A percentile compares a stretch with the other conserved stretches of the same genome.
Evolutionary conservation across 2,888 invertebrate genomes (phyloP).

Genomic region (Protophormia terraenovae): DNA sequence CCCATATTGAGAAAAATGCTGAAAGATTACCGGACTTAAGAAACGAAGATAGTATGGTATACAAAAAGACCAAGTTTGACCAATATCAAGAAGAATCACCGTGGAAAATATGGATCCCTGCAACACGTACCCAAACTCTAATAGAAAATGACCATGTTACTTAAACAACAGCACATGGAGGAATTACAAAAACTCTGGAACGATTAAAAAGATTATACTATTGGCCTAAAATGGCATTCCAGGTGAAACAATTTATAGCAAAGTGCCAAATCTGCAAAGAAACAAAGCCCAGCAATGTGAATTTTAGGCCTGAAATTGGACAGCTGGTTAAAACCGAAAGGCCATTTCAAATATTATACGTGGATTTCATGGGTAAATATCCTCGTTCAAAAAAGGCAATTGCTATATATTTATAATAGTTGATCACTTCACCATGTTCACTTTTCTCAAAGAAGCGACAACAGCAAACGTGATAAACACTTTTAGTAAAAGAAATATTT

Average conservation of each 20-base stretch:
- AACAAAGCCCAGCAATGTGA: neutral
- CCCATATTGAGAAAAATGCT: too few relatives aligned
- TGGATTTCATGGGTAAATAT: neutral
- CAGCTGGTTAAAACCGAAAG: neutral
- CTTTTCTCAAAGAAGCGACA: too few relatives aligned
- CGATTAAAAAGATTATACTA: neutral
- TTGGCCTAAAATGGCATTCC: neutral
- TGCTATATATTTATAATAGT: too few relatives aligned
- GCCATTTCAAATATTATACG: neutral
- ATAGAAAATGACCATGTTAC: conserved; percentile 15
- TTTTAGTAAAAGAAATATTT: too few relatives aligned
- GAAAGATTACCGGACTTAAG: too few relatives aligned
- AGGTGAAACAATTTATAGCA: neutral
- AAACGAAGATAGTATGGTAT: too few relatives aligned
- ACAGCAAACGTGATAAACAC: too few relatives aligned
- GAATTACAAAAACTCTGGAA: neutral
- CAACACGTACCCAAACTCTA: neutral
- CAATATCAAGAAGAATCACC: neutral
- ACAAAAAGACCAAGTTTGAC: too few relatives aligned
- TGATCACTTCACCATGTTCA: too few relatives aligned
- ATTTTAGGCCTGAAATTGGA: neutral
- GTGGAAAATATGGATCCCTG: conserved; percentile 48
- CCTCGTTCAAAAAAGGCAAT: neutral
- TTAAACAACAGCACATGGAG: neutral
- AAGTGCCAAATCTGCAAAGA: neutral